phyloP scores from a whole-genome alignment of 2,113 vertebrate genomes.

The Elgaria multicarinata region DNA sequence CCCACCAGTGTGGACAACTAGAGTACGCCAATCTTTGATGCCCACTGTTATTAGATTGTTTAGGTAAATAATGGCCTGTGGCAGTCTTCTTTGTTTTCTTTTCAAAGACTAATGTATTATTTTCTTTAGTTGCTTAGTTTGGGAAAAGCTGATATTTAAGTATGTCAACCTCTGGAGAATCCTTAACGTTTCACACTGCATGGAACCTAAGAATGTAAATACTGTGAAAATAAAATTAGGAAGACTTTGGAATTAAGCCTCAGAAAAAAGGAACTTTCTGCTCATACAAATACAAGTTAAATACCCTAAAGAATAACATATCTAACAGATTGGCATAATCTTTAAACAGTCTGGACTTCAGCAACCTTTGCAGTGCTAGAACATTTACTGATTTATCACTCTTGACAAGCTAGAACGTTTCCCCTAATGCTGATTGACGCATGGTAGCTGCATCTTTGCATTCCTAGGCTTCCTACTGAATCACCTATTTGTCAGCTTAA shows the following conservation, averaged over 20 bases:
- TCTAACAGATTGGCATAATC: neutral
- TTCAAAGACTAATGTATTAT: neutral
- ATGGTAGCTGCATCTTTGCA: neutral
- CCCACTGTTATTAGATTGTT: neutral
- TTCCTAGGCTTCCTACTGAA: neutral
- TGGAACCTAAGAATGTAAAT: neutral
- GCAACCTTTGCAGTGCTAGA: constrained; percentile 31
- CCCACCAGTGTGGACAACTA: neutral
- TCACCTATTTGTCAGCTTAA: constrained; percentile 15
- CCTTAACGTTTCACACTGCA: neutral
- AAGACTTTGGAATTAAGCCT: neutral
- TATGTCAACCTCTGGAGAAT: neutral
- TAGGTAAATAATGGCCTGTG: constrained; percentile 11
- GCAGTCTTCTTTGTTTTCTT: constrained; percentile 10
- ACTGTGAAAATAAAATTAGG: neutral
- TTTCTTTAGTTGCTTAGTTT: neutral
- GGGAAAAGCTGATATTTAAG: neutral
- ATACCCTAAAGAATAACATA: constrained; percentile 19
- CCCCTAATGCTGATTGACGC: constrained; percentile 21
- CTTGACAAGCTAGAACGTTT: neutral
- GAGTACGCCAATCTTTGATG: neutral
- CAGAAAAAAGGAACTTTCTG: neutral
- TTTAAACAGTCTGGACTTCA: constrained; percentile 37
- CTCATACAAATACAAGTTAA: constrained; percentile 17
- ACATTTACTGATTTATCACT: constrained; percentile 35